These are phyloP conservation scores for Stomorhina lunata DNA, from an alignment of 2,888 invertebrate genomes.

Conservation along the genomic window DNA sequence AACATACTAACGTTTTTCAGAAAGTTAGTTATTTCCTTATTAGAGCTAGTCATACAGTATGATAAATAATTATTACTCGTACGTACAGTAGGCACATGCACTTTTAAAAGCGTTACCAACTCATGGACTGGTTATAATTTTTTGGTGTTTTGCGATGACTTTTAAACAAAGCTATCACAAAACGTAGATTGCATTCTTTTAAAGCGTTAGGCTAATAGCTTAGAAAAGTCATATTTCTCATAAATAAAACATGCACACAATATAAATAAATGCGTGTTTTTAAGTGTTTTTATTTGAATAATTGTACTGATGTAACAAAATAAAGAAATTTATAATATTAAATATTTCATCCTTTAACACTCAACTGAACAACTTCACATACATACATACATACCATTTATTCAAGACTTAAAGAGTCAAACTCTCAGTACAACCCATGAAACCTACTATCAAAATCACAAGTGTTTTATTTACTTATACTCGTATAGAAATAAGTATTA, in stretches of 20 bases:
- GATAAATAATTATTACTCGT: too few species aligned
- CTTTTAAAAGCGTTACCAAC: too few species aligned
- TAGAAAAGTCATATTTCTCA: not conserved
- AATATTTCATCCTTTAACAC: not conserved
- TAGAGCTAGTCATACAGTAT: too few species aligned
- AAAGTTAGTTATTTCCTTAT: too few species aligned
- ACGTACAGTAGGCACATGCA: too few species aligned
- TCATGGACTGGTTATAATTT: too few species aligned
- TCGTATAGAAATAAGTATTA: not conserved
- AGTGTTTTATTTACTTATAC: not conserved
- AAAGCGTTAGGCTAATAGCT: too few species aligned
- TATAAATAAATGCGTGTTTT: not conserved
- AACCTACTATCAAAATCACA: slow-evolving; percentile 20
- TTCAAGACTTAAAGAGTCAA: not conserved
- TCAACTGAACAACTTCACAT: not conserved
- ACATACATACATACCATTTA: not conserved
- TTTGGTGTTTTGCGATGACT: too few species aligned
- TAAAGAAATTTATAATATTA: not conserved
- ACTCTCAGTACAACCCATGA: not conserved
- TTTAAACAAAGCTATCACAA: not conserved
- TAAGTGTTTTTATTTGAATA: not conserved
- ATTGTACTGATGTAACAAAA: not conserved
- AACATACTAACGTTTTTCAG: too few species aligned
- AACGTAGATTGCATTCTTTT: too few species aligned
- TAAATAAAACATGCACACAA: not conserved